Evolutionary conservation across 2,888 invertebrate genomes (phyloP).

Genomic region (Orthosia gracilis): DNA sequence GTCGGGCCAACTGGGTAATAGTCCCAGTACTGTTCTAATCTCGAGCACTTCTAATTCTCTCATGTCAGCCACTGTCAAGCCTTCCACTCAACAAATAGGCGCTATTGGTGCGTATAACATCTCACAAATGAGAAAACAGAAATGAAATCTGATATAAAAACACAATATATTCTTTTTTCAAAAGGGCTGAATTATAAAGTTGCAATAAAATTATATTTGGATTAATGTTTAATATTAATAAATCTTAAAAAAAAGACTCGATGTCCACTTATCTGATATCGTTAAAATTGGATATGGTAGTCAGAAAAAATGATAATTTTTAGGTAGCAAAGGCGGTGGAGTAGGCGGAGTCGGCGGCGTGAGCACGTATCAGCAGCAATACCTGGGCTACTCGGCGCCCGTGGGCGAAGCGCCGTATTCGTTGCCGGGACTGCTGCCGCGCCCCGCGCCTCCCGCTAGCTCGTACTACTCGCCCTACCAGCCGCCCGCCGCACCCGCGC

Average conservation of each 20-base stretch:
- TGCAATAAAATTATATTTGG: conserved; percentile 16
- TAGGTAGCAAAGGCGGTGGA: conserved; percentile 86
- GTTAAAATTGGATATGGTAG: background rate
- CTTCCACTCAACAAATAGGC: conserved; percentile 95
- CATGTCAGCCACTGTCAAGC: conserved; percentile 97
- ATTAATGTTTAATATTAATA: conserved; percentile 15
- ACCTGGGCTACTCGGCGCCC: conserved; percentile 87
- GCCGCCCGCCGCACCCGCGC: conserved; percentile 90
- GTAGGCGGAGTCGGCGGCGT: conserved; percentile 87
- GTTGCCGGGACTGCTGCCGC: conserved; percentile 86
- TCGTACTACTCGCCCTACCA: conserved; percentile 90
- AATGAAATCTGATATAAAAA: conserved; percentile 50
- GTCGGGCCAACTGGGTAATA: conserved; percentile 95
- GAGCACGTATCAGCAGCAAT: conserved; percentile 89
- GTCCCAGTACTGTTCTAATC: conserved; percentile 96
- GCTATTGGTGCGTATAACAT: conserved; percentile 93
- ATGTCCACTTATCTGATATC: conserved; percentile 32
- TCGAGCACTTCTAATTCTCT: conserved; percentile 96
- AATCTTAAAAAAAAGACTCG: conserved; percentile 39
- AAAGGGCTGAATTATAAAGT: conserved; percentile 56
- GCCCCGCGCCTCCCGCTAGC: conserved; percentile 87
- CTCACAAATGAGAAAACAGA: conserved; percentile 63
- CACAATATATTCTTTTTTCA: conserved; percentile 35
- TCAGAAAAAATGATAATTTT: conserved; percentile 23
- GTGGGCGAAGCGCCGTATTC: conserved; percentile 88